These are phyloP conservation scores for Centruroides vittatus DNA, from an alignment of 1,140 invertebrate species.

Conservation along the genomic window DNA sequence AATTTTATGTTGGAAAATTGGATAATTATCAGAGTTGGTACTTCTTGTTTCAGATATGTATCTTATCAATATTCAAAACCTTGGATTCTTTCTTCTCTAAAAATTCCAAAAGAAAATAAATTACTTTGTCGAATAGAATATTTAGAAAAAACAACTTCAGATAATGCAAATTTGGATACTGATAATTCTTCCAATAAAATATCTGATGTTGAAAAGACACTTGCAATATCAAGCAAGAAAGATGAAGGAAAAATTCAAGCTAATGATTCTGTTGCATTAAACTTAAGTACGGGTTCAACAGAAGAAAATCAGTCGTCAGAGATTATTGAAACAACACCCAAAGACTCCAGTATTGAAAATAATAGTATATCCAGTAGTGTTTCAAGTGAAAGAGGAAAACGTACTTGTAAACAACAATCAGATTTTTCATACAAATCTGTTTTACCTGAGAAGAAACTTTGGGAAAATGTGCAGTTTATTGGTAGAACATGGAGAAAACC, in stretches of 20 bases:
- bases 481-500: constrained; percentile 54
- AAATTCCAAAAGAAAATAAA: not conserved
- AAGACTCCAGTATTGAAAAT: not conserved
- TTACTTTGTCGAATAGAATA: not conserved
- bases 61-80: constrained; percentile 33
- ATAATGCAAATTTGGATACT: not conserved
- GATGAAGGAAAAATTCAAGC: not conserved
- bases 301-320: not conserved
- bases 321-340: not conserved
- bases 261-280: not conserved
- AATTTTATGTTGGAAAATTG: not conserved
- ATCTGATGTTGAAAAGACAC: not conserved
- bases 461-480: constrained; percentile 11
- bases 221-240: not conserved
- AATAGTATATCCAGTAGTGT: not conserved
- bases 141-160: not conserved
- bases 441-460: not conserved
- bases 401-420: not conserved
- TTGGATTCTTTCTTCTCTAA: constrained; percentile 31
- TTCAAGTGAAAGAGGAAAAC: not conserved
- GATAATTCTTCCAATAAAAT: not conserved
- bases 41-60: constrained; percentile 22
- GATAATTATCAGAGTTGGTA: constrained; percentile 11
- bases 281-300: not conserved
- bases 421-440: not conserved